Conservation (phyloP, 2,113 vertebrate genomes). For the Pomatorhinus ruficollis region DNA sequence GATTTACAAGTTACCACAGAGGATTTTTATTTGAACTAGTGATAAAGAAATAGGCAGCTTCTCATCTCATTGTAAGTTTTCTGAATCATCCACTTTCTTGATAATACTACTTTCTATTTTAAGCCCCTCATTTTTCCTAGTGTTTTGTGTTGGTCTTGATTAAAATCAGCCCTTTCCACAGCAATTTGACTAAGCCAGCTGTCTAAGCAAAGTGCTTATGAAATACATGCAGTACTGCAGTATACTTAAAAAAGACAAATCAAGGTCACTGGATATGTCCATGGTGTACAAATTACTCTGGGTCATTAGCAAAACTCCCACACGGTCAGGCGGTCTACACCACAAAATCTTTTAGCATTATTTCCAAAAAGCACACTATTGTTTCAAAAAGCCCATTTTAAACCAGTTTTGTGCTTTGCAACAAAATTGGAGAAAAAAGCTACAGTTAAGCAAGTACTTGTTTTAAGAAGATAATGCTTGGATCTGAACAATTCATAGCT, state of each 20-base stretch:
- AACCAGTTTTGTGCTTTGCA: not conserved
- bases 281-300: not conserved
- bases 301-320: not conserved
- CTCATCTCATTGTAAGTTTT: slow-evolving; percentile 9
- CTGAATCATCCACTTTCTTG: slow-evolving; percentile 38
- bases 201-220: not conserved
- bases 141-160: slow-evolving; percentile 46
- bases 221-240: slow-evolving; percentile 26
- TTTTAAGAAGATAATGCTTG: not conserved
- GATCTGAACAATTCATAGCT: not conserved
- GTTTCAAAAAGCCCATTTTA: not conserved
- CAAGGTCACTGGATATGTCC: slow-evolving; percentile 13
- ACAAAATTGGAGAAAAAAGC: not conserved
- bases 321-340: not conserved
- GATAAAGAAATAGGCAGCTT: not conserved
- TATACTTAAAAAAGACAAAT: slow-evolving; percentile 14
- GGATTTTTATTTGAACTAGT: not conserved
- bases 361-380: not conserved
- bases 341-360: not conserved
- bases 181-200: slow-evolving; percentile 28
- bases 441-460: not conserved
- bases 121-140: not conserved
- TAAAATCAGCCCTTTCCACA: slow-evolving; percentile 44
- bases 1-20: not conserved
- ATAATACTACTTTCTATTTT: slow-evolving; percentile 54